phyloP scores from a whole-genome alignment of 1,140 invertebrate species.

The Leucophenga varia region DNA sequence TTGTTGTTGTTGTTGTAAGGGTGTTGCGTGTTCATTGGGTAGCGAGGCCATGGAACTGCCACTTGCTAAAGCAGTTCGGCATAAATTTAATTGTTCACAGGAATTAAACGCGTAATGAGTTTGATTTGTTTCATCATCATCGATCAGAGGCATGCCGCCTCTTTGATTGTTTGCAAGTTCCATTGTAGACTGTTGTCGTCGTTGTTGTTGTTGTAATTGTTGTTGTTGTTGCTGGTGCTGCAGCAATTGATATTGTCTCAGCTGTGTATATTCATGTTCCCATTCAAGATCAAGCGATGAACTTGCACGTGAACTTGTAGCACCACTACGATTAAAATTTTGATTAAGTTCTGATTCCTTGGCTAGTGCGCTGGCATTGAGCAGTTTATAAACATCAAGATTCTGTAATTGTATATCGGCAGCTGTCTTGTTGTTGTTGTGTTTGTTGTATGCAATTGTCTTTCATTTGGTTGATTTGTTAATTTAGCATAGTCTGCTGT shows the following conservation, averaged over 20 bases:
- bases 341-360: slow-evolving; percentile 40
- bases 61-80: too few relatives aligned
- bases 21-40: too few relatives aligned
- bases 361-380: slow-evolving; percentile 24
- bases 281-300: slow-evolving; percentile 51
- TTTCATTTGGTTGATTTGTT: slow-evolving; percentile 25
- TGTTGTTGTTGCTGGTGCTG: slow-evolving; percentile 4
- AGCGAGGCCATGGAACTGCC: too few relatives aligned
- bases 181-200: slow-evolving; percentile 2
- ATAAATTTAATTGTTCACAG: too few relatives aligned
- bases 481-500: slow-evolving; percentile 34
- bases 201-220: slow-evolving; percentile 9
- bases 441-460: slow-evolving; percentile 17
- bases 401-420: slow-evolving; percentile 47
- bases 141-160: too few relatives aligned
- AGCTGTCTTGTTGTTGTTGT: not conserved
- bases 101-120: too few relatives aligned
- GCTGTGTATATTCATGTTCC: slow-evolving; percentile 50
- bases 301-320: slow-evolving; percentile 40
- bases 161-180: too few relatives aligned
- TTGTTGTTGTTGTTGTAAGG: too few relatives aligned
- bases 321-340: slow-evolving; percentile 19
- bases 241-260: slow-evolving; percentile 29
- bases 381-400: slow-evolving; percentile 40
- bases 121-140: too few relatives aligned